Base-by-base conservation (phyloP, 1,140 invertebrate species). In the Penaeus indicus region DNA sequence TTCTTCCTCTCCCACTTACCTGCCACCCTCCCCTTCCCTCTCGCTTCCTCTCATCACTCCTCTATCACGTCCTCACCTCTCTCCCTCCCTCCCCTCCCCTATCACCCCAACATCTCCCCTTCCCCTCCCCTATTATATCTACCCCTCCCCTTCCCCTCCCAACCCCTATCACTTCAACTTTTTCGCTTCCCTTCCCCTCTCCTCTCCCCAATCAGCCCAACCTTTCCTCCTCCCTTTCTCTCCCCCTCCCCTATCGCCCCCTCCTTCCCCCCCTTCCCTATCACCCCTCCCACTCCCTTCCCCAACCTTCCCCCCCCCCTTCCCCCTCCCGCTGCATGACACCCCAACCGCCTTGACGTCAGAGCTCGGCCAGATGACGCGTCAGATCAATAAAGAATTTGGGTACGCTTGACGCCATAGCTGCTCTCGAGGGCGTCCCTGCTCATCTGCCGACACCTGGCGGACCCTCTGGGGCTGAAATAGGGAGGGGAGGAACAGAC, bases 121-220 rank as follows among this genome's bases (percentile, higher is more conserved):
- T 72, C 38, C 22, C 38, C 38, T 22, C 21, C 10, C 8, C 21
- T 72, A 8, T 72, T 72, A 8, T 72, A 25, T 22, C 21, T 11
- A 16, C n/a, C n/a, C 63, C n/a, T 64, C 63, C n/a, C n/a, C 63
- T 64, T 64, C 63, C n/a, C n/a, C 63, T 64, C n/a, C 63, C n/a
- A 18, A 16, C n/a, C n/a, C 63, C n/a, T 64, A 16, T 64, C n/a
- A 16, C n/a, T 64, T n/a, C n/a, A 18, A 16, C n/a, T 64, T n/a
- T 64, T 64, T n/a, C n/a, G 16, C 63, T 72, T 11, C 69, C 10
- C 10, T 8, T 72, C 10, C 72, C 25, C 42, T n/a, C 25, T 77
- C 72, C 19, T 4, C 72, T 18, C 25, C 19, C 19, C 42, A 38
- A 10, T 25, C 72, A 38, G 18, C 19, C 42, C 3, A n/a, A 13